phyloP scores from a whole-genome alignment of 2,888 invertebrate genomes.

The Cheilosia soror region DNA sequence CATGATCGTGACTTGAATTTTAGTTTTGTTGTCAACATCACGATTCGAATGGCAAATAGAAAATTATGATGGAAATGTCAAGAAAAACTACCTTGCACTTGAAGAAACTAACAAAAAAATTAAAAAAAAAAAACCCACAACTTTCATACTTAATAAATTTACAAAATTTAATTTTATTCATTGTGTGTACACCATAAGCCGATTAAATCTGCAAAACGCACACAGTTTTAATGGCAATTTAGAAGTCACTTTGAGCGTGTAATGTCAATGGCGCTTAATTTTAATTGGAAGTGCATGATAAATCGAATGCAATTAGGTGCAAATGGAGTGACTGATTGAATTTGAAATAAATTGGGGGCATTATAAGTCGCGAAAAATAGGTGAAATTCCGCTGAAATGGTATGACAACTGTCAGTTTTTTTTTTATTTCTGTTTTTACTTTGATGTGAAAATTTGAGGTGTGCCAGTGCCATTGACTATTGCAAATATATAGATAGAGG shows the following conservation, averaged over 20 bases:
- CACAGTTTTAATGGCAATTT: conserved; percentile 2
- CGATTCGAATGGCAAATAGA: conserved; percentile 65
- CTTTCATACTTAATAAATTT: conserved; percentile 33
- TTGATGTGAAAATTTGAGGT: no score
- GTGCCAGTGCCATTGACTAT: no score
- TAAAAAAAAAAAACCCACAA: conserved; percentile 3
- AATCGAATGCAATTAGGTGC: conserved; percentile 45
- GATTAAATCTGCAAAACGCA: conserved; percentile 31
- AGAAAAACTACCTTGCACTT: conserved; percentile 43
- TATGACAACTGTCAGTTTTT: conserved; percentile 4
- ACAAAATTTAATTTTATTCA: conserved; percentile 21
- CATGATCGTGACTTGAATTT: conserved; percentile 64
- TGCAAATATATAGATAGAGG: no score
- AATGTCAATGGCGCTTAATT: conserved; percentile 33
- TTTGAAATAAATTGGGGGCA: neutral
- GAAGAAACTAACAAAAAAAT: neutral
- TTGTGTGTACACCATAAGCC: conserved; percentile 51
- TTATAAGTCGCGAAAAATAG: neutral
- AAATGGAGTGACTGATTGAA: neutral
- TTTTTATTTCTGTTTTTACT: neutral
- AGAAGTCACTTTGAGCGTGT: conserved; percentile 24
- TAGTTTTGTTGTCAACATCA: conserved; percentile 11
- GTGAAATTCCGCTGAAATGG: neutral
- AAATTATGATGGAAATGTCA: conserved; percentile 23
- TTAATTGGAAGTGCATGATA: conserved; percentile 34